These are phyloP conservation scores for Poecilia picta DNA, from an alignment of 2,797 vertebrate species.

Conservation along the genomic window DNA sequence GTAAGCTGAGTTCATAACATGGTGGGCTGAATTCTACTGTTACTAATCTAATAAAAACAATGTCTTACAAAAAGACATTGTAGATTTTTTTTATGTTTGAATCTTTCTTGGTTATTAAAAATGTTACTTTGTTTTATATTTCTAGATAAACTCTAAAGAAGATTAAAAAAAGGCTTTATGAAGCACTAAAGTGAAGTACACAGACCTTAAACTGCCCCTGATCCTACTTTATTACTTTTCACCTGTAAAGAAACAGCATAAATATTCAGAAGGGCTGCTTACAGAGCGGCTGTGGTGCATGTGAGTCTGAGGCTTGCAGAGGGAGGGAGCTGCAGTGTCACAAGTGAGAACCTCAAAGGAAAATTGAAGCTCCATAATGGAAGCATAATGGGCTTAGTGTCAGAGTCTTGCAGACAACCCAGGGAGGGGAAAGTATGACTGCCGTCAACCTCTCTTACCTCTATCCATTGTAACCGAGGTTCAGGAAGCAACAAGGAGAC, in stretches of 20 bases:
- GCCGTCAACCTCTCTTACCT: constrained; percentile 78
- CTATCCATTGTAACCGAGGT: constrained; percentile 65
- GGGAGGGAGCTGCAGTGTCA: constrained; percentile 77
- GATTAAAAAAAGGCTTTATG: constrained; percentile 5
- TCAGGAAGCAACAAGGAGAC: constrained; percentile 73
- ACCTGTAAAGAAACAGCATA: constrained; percentile 62
- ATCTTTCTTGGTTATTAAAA: constrained; percentile 3
- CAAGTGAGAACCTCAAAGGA: constrained; percentile 80
- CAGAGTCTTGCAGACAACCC: constrained; percentile 78
- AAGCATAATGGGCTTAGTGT: constrained; percentile 86
- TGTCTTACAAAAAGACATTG: not conserved
- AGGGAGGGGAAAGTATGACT: constrained; percentile 51
- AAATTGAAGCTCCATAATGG: constrained; percentile 85
- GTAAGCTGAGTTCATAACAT: not conserved
- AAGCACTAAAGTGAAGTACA: constrained; percentile 32
- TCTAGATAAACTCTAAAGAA: constrained; percentile 3
- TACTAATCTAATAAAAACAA: not conserved
- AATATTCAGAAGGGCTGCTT: constrained; percentile 63
- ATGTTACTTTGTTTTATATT: constrained; percentile 1
- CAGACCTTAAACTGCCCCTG: constrained; percentile 30
- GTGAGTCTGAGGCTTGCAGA: constrained; percentile 70
- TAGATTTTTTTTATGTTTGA: not conserved
- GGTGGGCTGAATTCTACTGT: not conserved
- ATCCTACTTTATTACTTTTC: constrained; percentile 50
- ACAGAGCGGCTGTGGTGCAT: constrained; percentile 31